A percentile compares a stretch with the other conserved stretches of the same genome.
These are phyloP conservation scores for Noctua comes DNA, from an alignment of 2,888 invertebrate genomes.

Conservation along the genomic window DNA sequence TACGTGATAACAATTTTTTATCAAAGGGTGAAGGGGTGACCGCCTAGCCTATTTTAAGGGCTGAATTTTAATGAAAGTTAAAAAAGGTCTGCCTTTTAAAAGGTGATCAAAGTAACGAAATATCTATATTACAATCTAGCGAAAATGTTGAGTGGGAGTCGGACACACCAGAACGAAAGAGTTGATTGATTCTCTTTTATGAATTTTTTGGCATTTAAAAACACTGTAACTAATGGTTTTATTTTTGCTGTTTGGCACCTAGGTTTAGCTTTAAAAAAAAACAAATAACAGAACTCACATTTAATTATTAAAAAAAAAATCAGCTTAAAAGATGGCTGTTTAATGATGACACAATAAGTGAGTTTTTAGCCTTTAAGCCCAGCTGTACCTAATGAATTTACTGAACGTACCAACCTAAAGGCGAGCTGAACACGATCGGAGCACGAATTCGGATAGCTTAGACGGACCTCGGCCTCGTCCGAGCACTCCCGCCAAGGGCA, in stretches of 20 bases:
- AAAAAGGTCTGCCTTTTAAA: constrained; percentile 35
- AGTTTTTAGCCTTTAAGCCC: no score
- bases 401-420: no score
- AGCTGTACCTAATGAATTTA: no score
- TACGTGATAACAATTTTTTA: not conserved
- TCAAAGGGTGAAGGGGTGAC: not conserved
- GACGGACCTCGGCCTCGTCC: no score
- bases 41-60: not conserved
- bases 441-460: no score
- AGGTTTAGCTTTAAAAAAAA: not conserved
- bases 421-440: no score
- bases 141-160: not conserved
- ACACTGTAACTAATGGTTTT: not conserved
- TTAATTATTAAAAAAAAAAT: no score
- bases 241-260: no score
- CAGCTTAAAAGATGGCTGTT: no score
- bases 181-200: not conserved
- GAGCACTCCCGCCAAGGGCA: no score
- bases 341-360: no score
- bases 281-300: no score
- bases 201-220: not conserved
- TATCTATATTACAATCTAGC: constrained; percentile 1
- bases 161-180: not conserved
- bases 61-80: constrained; percentile 27
- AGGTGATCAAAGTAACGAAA: constrained; percentile 13